These are phyloP conservation scores for Temnothorax unifasciatus DNA, from an alignment of 2,888 invertebrate genomes.

Conservation along the genomic window DNA sequence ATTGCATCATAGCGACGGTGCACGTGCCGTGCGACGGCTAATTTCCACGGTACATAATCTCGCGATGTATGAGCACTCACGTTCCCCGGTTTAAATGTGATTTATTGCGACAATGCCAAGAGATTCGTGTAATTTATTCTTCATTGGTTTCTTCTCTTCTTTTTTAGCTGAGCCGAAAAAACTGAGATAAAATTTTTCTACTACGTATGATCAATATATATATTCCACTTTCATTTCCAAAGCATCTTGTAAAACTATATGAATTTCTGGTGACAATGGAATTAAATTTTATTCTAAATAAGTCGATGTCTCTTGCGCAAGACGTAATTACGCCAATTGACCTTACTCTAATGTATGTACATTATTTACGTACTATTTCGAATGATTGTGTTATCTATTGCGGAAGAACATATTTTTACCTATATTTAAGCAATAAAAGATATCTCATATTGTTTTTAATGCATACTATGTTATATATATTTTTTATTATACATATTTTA, in stretches of 20 bases:
- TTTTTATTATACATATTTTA: neutral
- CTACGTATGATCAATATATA: neutral
- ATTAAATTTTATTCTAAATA: neutral
- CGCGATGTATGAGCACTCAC: neutral
- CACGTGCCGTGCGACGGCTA: constrained; percentile 24
- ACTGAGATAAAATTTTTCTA: neutral
- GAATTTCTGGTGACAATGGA: neutral
- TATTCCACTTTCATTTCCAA: neutral
- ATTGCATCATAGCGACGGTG: constrained; percentile 60
- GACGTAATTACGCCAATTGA: neutral
- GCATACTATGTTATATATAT: no score
- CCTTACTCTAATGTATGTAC: neutral
- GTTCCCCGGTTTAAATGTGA: constrained; percentile 18
- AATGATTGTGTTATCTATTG: neutral
- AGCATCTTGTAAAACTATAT: neutral
- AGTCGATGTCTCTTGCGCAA: neutral
- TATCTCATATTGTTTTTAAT: constrained; percentile 1
- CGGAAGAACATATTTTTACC: neutral
- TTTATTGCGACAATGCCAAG: neutral
- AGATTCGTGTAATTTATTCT: neutral
- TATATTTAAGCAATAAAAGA: neutral
- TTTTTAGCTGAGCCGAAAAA: neutral
- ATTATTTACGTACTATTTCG: neutral
- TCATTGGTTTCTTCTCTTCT: neutral
- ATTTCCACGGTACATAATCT: neutral